Conservation (phyloP, 1,140 invertebrate genomes). For the Latrodectus geometricus region DNA sequence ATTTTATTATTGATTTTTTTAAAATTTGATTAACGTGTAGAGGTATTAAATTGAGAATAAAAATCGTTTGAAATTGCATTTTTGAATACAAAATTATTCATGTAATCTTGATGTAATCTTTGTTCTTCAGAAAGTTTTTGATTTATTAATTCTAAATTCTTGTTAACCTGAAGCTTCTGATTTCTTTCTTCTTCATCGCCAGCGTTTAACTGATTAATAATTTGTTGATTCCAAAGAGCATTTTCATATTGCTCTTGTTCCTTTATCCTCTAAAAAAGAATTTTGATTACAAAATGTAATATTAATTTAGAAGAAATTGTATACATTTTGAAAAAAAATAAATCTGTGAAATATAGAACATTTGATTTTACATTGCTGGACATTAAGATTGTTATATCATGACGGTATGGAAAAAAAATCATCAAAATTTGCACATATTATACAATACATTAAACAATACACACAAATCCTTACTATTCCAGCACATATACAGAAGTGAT, state of each 20-base stretch:
- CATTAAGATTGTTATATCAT: too few species aligned
- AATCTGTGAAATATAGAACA: too few species aligned
- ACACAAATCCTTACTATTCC: too few species aligned
- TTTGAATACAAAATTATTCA: conserved; percentile 77
- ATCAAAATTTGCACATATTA: too few species aligned
- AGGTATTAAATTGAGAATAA: conserved; percentile 83
- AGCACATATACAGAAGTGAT: too few species aligned
- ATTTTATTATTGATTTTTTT: too few species aligned
- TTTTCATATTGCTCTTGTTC: background rate
- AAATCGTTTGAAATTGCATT: conserved; percentile 77
- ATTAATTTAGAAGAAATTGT: too few species aligned
- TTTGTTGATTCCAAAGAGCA: background rate
- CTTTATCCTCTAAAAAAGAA: background rate
- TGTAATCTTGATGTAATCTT: conserved; percentile 74
- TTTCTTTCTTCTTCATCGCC: background rate
- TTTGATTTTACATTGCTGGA: too few species aligned
- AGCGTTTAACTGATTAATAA: background rate
- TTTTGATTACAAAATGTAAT: too few species aligned
- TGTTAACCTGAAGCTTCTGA: background rate
- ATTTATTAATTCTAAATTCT: conserved; percentile 72
- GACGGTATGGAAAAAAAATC: too few species aligned
- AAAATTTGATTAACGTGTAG: conserved; percentile 73
- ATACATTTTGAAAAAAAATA: too few species aligned
- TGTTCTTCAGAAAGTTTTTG: conserved; percentile 76
- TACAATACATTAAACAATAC: too few species aligned